phyloP scores from a whole-genome alignment of 1,140 invertebrate species.

The Lordiphosa stackelbergi region DNA sequence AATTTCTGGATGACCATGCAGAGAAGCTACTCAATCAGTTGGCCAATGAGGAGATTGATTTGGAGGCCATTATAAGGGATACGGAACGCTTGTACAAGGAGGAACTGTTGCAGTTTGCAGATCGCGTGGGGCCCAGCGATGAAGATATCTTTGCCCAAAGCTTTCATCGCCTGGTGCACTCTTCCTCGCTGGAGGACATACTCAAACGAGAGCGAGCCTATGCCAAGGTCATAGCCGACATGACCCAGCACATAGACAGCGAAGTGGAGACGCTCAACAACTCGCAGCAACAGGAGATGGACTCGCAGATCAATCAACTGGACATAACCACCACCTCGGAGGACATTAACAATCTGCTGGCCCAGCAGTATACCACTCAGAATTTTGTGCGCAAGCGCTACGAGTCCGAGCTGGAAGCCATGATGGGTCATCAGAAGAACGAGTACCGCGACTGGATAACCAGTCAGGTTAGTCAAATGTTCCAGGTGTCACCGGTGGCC shows the following conservation, averaged over 20 bases:
- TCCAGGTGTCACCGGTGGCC: constrained; percentile 61
- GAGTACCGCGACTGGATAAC: constrained; percentile 90
- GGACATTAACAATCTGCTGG: constrained; percentile 87
- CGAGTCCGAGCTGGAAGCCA: constrained; percentile 86
- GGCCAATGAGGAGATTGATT: constrained; percentile 79
- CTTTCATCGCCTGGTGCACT: constrained; percentile 89
- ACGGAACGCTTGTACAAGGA: constrained; percentile 85
- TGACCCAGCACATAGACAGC: constrained; percentile 82
- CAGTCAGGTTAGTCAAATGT: constrained; percentile 69
- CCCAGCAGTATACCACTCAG: constrained; percentile 82
- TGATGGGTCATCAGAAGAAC: constrained; percentile 86
- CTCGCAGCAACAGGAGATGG: constrained; percentile 80
- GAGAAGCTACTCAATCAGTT: constrained; percentile 78
- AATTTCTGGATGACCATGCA: constrained; percentile 79
- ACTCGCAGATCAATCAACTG: constrained; percentile 68
- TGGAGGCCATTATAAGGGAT: constrained; percentile 83
- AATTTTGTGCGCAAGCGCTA: constrained; percentile 87
- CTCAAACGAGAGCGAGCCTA: constrained; percentile 88
- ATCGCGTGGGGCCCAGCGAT: constrained; percentile 84
- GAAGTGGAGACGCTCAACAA: constrained; percentile 81
- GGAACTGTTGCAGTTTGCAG: constrained; percentile 83
- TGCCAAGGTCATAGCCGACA: constrained; percentile 84
- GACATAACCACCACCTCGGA: constrained; percentile 75
- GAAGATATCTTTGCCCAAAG: constrained; percentile 89
- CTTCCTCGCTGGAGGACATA: constrained; percentile 86